Conservation (phyloP, 2,888 invertebrate species). For the Cremastinae sp. region DNA sequence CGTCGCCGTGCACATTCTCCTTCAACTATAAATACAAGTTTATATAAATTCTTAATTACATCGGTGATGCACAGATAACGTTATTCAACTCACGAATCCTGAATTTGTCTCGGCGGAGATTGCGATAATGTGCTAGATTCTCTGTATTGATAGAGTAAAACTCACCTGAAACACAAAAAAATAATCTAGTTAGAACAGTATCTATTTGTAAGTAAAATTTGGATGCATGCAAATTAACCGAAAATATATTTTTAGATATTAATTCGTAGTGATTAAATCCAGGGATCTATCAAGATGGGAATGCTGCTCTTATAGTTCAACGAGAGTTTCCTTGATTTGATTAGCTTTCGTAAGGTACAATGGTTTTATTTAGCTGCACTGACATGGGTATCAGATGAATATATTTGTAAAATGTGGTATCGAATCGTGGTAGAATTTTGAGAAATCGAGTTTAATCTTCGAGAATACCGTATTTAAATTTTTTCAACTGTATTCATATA, state of each 20-base stretch:
- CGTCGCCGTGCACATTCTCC: neutral
- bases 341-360: no score
- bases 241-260: neutral
- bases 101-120: slow-evolving; percentile 21
- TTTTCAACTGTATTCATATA: no score
- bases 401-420: no score
- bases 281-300: no score
- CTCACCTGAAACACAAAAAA: slow-evolving; percentile 74
- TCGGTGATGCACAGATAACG: slow-evolving; percentile 7
- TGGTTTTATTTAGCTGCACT: no score
- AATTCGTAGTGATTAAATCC: neutral
- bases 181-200: slow-evolving; percentile 59
- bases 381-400: no score
- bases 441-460: no score
- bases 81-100: slow-evolving; percentile 61
- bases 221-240: neutral
- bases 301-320: no score
- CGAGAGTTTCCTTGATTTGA: no score
- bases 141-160: slow-evolving; percentile 30
- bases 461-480: no score
- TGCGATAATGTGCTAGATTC: neutral
- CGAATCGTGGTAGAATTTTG: no score
- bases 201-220: slow-evolving; percentile 1
- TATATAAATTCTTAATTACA: slow-evolving; percentile 46
- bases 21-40: neutral